Percentiles rank a stretch among this genome's conserved stretches.
phyloP scores from a whole-genome alignment of 35 echinoderm and acorn worm species.

The Amphiura filiformis region DNA sequence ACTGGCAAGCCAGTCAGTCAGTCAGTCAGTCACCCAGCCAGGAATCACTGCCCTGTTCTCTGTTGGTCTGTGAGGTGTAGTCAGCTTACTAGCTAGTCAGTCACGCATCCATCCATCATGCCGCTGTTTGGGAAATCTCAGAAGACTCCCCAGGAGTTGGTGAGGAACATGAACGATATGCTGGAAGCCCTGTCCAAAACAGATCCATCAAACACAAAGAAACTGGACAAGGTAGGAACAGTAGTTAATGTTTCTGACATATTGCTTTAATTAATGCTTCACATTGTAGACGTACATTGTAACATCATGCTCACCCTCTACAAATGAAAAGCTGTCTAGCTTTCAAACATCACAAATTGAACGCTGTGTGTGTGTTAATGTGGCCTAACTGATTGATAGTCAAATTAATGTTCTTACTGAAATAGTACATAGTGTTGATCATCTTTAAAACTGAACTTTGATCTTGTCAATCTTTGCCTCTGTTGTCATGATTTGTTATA shows the following conservation, averaged over 20 bases:
- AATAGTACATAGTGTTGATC: no score
- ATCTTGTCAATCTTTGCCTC: no score
- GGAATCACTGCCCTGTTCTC: neutral
- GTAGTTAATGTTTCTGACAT: neutral
- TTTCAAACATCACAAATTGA: no score
- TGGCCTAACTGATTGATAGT: no score
- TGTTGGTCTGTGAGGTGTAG: no score
- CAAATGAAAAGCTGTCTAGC: no score
- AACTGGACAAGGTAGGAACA: slow-evolving; percentile 73
- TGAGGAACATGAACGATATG: slow-evolving; percentile 23
- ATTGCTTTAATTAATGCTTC: neutral
- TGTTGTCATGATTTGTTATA: no score
- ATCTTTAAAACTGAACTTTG: no score
- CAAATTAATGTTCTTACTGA: no score
- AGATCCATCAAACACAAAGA: slow-evolving; percentile 40
- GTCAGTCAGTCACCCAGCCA: neutral
- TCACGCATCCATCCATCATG: slow-evolving; percentile 21
- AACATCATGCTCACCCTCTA: no score
- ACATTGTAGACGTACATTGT: no score
- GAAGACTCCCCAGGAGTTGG: slow-evolving; percentile 60
- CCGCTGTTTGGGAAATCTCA: slow-evolving; percentile 75
- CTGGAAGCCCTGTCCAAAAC: slow-evolving; percentile 1
- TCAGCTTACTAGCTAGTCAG: neutral
- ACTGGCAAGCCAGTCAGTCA: neutral
- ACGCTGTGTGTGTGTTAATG: no score